Evolutionary conservation across 2,888 invertebrate genomes (phyloP).

Genomic region (Syrista parreyssii): DNA sequence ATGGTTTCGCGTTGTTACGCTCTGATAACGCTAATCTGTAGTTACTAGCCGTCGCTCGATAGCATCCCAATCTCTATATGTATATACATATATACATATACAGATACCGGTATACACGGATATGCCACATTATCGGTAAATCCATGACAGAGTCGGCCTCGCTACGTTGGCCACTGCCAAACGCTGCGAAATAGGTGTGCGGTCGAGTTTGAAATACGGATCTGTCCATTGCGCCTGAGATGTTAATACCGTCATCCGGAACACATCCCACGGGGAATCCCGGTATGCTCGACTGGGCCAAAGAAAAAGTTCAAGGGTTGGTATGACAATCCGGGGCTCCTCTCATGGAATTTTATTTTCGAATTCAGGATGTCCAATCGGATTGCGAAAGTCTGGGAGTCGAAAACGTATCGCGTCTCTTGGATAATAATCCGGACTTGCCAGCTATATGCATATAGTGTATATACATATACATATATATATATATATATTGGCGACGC

Average conservation of each 20-base stretch:
- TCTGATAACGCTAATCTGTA: constrained; percentile 65
- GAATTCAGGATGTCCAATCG: background rate
- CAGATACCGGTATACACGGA: constrained; percentile 13
- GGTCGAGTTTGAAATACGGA: constrained; percentile 50
- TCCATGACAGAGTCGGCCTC: constrained; percentile 49
- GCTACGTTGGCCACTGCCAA: constrained; percentile 30
- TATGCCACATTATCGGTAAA: constrained; percentile 60
- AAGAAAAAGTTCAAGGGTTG: background rate
- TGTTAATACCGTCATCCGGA: background rate
- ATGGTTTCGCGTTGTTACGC: constrained; percentile 62
- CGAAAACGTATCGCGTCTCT: background rate
- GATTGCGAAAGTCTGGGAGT: background rate
- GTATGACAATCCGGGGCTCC: background rate
- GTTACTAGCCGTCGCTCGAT: constrained; percentile 57
- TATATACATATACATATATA: background rate
- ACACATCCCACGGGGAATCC: background rate
- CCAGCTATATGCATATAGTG: background rate
- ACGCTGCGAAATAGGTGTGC: constrained; percentile 56
- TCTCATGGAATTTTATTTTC: background rate
- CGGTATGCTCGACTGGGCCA: background rate
- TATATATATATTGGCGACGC: too few relatives aligned
- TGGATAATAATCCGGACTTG: background rate
- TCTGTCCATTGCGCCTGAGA: background rate
- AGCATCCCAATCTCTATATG: constrained; percentile 25
- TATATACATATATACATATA: background rate